These are phyloP conservation scores for Notiomystis cincta DNA, from an alignment of 2,113 vertebrate species.

Conservation along the genomic window DNA sequence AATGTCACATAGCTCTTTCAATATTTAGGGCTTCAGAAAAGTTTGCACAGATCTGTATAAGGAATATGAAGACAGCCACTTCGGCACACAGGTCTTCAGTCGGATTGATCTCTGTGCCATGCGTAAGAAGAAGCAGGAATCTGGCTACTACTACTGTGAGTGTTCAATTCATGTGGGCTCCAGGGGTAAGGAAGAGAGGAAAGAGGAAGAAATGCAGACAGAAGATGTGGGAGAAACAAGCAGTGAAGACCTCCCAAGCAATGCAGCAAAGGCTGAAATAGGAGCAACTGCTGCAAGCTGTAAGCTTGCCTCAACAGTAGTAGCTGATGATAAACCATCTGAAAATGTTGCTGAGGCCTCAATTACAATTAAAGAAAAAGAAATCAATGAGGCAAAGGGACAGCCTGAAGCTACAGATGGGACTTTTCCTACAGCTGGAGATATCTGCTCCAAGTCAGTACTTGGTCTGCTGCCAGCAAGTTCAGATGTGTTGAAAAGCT, in stretches of 20 bases:
- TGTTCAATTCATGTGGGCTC: slow-evolving; percentile 7
- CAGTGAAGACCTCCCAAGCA: not conserved
- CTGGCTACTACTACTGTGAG: slow-evolving; percentile 53
- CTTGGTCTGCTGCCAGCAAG: slow-evolving; percentile 46
- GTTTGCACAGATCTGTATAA: slow-evolving; percentile 42
- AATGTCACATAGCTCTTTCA: not conserved
- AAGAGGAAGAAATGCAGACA: not conserved
- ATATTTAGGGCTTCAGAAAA: slow-evolving; percentile 44
- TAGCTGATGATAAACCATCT: not conserved
- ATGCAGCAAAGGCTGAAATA: not conserved
- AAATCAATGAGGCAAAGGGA: not conserved
- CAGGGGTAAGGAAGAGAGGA: not conserved
- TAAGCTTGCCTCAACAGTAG: not conserved
- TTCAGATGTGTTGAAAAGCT: not conserved
- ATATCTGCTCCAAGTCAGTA: slow-evolving; percentile 4
- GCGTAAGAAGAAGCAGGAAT: slow-evolving; percentile 59
- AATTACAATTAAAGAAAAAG: not conserved
- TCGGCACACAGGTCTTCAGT: slow-evolving; percentile 44
- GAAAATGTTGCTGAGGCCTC: slow-evolving; percentile 11
- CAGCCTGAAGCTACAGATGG: slow-evolving; percentile 25
- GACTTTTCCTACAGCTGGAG: slow-evolving; percentile 1
- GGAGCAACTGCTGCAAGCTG: not conserved
- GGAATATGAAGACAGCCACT: slow-evolving; percentile 52
- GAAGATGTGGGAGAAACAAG: not conserved
- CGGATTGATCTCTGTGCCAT: slow-evolving; percentile 63